A percentile compares a stretch with the other conserved stretches of the same genome.
These are phyloP conservation scores for Pocillopora meandrina DNA, from an alignment of 92 coral and sea anemone genomes.

Conservation along the genomic window DNA sequence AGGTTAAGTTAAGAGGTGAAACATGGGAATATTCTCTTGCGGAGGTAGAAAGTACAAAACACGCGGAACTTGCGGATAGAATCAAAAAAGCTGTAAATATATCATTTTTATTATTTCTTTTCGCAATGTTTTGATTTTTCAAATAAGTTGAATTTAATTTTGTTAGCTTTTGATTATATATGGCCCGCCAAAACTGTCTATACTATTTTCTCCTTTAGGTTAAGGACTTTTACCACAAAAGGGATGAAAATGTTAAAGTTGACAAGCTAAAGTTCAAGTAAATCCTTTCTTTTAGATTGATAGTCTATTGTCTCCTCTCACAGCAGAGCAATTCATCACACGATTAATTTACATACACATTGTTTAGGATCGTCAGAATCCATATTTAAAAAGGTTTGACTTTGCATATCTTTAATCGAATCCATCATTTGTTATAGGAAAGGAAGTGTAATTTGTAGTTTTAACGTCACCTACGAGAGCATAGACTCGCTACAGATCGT, in stretches of 20 bases:
- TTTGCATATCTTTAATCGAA: too few relatives aligned
- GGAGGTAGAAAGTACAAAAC: not conserved
- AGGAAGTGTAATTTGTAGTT: constrained; percentile 53
- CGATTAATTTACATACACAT: too few relatives aligned
- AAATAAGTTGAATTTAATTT: too few relatives aligned
- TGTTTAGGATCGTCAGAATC: too few relatives aligned
- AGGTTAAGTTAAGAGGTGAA: constrained; percentile 10
- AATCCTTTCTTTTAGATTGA: not conserved
- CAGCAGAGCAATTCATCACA: too few relatives aligned
- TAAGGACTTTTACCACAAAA: not conserved
- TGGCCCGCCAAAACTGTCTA: not conserved
- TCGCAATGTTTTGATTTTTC: not conserved
- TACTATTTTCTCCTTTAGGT: not conserved
- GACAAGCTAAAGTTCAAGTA: not conserved
- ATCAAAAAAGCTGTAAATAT: constrained; percentile 18
- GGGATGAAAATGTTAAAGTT: not conserved
- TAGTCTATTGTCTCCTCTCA: too few relatives aligned
- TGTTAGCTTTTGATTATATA: too few relatives aligned
- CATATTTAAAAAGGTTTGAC: too few relatives aligned
- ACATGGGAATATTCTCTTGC: constrained; percentile 19
- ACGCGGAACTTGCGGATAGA: not conserved
- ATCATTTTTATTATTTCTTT: not conserved
- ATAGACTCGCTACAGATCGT: constrained; percentile 53
- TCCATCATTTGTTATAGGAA: not conserved
- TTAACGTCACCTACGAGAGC: constrained; percentile 40